A percentile compares a stretch with the other conserved stretches of the same genome.
Evolutionary conservation across 2,888 invertebrate species (phyloP).

Genomic region (Dusona sp.): DNA sequence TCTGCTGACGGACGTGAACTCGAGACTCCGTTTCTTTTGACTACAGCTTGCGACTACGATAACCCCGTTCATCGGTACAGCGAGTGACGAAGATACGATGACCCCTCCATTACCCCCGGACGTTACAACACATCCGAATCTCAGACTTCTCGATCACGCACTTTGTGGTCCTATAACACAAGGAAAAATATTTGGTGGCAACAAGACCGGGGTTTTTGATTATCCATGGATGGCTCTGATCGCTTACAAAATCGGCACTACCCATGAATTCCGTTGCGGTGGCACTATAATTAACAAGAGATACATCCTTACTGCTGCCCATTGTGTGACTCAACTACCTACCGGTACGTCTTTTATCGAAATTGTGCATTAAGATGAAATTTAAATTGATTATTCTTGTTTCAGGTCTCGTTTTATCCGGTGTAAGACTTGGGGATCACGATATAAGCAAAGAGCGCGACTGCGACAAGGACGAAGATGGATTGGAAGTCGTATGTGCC

Average conservation of each 20-base stretch:
- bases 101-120: constrained; percentile 77
- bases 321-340: constrained; percentile 85
- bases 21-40: not conserved
- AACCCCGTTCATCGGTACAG: not conserved
- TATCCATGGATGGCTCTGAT: constrained; percentile 92
- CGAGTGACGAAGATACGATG: not conserved
- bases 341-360: constrained; percentile 68
- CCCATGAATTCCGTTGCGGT: constrained; percentile 79
- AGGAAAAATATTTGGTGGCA: constrained; percentile 88
- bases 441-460: constrained; percentile 84
- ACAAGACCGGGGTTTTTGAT: constrained; percentile 87
- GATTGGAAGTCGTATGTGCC: constrained; percentile 82
- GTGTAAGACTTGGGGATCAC: constrained; percentile 89
- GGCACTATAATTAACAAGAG: constrained; percentile 86
- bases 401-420: constrained; percentile 78
- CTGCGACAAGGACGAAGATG: constrained; percentile 86
- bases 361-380: not conserved
- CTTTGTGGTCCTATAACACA: constrained; percentile 87
- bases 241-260: constrained; percentile 85
- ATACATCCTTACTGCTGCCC: constrained; percentile 87
- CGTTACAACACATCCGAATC: constrained; percentile 83
- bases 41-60: constrained; percentile 5
- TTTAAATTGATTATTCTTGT: not conserved
- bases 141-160: constrained; percentile 81
- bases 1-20: not conserved